phyloP scores from a whole-genome alignment of 1,140 invertebrate species.

The Piezodorus guildinii region DNA sequence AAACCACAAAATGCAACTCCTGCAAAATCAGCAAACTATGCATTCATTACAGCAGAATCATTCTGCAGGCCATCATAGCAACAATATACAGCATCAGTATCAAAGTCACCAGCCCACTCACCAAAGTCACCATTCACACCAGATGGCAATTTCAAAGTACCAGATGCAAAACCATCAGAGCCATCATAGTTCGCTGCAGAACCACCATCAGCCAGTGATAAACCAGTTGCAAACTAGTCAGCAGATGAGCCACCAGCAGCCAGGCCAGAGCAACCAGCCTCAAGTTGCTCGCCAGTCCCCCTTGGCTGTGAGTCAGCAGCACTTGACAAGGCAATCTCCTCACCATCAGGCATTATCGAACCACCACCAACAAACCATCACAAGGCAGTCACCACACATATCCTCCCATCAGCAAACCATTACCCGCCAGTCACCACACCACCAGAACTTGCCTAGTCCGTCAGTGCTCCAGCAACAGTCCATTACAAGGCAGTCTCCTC shows the following conservation, averaged over 20 bases:
- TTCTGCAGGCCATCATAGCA: background rate
- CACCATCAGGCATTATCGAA: background rate
- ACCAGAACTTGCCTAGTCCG: conserved; percentile 7
- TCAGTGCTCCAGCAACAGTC: background rate
- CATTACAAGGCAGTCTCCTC: background rate
- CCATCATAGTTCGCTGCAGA: background rate
- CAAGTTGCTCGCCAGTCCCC: background rate
- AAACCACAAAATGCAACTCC: background rate
- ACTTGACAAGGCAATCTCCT: background rate
- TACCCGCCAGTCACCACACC: background rate
- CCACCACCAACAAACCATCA: background rate
- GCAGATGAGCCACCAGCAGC: background rate
- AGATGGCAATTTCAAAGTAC: background rate
- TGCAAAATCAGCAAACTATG: conserved; percentile 13
- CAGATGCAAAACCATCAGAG: background rate
- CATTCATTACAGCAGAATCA: conserved; percentile 1
- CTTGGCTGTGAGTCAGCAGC: conserved; percentile 7
- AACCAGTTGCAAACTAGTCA: background rate
- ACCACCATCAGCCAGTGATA: conserved; percentile 4
- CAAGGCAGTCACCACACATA: conserved; percentile 1
- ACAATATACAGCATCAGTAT: background rate
- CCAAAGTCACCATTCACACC: background rate
- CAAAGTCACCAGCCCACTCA: background rate
- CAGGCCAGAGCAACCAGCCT: background rate
- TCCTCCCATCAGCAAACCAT: background rate